Evolutionary conservation across 2,888 invertebrate species (phyloP).

Genomic region (Machimus atricapillus): DNA sequence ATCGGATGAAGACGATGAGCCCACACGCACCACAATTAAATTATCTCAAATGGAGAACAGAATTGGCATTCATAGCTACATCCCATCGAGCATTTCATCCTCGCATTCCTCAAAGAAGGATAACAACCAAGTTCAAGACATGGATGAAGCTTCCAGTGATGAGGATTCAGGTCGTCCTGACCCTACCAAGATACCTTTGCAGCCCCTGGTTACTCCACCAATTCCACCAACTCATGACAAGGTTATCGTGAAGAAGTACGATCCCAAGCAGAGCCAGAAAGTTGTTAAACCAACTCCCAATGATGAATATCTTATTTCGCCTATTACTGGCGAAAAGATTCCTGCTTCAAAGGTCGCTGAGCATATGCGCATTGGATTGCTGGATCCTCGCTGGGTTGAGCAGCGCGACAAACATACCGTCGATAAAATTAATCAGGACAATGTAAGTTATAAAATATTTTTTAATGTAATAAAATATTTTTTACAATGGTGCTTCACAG

Average conservation of each 20-base stretch:
- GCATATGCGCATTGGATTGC: constrained; percentile 94
- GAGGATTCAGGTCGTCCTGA: no score
- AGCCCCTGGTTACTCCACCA: no score
- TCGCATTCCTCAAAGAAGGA: constrained; percentile 59
- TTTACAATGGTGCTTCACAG: constrained; percentile 4
- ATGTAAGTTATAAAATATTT: constrained; percentile 50
- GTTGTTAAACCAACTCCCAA: constrained; percentile 70
- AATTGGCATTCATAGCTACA: constrained; percentile 61
- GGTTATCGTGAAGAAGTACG: no score
- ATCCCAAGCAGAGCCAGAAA: no score
- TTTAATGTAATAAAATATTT: background rate
- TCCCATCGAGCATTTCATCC: constrained; percentile 54
- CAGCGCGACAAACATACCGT: constrained; percentile 93
- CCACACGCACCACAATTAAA: constrained; percentile 63
- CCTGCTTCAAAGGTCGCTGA: constrained; percentile 97
- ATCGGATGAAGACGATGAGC: constrained; percentile 75
- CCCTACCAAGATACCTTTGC: no score
- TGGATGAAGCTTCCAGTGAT: no score
- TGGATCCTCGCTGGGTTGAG: constrained; percentile 98
- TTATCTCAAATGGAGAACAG: constrained; percentile 74
- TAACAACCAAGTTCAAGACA: constrained; percentile 59
- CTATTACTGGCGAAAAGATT: constrained; percentile 97
- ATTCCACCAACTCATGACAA: no score
- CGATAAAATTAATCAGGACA: constrained; percentile 91
- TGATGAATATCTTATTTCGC: constrained; percentile 95